These are phyloP conservation scores for Propithecus coquereli DNA, from an alignment of 2,113 vertebrate genomes.

Conservation along the genomic window DNA sequence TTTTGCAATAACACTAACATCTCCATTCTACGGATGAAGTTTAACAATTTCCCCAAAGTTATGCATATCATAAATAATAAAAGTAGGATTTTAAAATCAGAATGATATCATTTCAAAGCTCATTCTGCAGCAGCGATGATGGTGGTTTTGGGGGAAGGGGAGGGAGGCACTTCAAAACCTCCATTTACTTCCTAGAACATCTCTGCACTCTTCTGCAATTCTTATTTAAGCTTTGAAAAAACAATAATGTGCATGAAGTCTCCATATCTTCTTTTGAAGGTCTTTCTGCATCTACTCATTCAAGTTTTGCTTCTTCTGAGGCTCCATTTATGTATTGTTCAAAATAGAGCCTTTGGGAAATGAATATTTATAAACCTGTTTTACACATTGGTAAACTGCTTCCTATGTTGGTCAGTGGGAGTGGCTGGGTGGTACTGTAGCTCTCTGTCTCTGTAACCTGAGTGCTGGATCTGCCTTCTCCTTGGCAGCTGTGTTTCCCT, in stretches of 20 bases:
- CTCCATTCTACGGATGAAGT: not conserved
- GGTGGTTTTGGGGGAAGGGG: fast-evolving
- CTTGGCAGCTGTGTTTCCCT: not conserved
- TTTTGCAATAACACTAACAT: not conserved
- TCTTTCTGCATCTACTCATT: not conserved
- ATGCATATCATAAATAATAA: not conserved
- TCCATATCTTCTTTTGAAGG: not conserved
- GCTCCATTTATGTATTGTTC: not conserved
- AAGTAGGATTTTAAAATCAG: not conserved
- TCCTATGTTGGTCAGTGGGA: not conserved
- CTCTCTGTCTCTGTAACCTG: conserved; percentile 1
- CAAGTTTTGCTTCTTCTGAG: not conserved
- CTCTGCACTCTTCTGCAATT: not conserved
- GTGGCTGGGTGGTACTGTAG: not conserved
- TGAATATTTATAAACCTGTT: not conserved
- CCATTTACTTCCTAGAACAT: not conserved
- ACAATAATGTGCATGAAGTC: not conserved
- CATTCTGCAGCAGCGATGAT: not conserved
- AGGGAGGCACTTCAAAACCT: not conserved
- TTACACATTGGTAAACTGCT: not conserved
- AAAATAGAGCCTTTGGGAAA: not conserved
- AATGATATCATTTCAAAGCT: not conserved
- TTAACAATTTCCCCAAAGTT: not conserved
- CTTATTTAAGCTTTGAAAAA: not conserved
- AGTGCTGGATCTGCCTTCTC: not conserved